Conservation (phyloP, 1,140 invertebrate genomes). For the Samia ricini region DNA sequence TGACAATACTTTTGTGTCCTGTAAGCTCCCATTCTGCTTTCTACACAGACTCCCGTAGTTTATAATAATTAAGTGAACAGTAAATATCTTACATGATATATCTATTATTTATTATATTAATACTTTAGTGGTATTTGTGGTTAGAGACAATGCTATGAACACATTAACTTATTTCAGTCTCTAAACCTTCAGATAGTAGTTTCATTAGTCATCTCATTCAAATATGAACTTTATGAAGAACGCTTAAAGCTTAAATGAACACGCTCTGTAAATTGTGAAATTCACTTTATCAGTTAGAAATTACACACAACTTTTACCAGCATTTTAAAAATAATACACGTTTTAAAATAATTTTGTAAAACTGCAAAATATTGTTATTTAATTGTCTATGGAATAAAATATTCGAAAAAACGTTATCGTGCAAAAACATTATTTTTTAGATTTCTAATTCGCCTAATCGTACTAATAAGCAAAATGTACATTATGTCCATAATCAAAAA, state of each 20-base stretch:
- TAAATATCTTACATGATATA: background rate
- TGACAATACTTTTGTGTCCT: background rate
- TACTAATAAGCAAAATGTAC: too few relatives aligned
- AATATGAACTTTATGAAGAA: conserved; percentile 16
- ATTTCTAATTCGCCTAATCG: too few relatives aligned
- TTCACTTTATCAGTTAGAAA: conserved; percentile 18
- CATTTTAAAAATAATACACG: too few relatives aligned
- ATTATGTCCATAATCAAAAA: too few relatives aligned
- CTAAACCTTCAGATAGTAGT: conserved; percentile 20
- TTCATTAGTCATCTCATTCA: conserved; percentile 11
- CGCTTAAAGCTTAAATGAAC: conserved; percentile 9
- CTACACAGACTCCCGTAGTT: background rate
- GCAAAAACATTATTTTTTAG: too few relatives aligned
- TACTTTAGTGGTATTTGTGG: background rate
- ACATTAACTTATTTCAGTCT: conserved; percentile 22
- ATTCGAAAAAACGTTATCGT: too few relatives aligned
- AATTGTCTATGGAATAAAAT: too few relatives aligned
- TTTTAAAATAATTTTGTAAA: too few relatives aligned
- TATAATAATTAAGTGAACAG: background rate
- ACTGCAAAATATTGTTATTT: too few relatives aligned
- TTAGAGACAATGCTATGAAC: conserved; percentile 17
- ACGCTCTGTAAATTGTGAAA: background rate
- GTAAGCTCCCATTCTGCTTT: background rate
- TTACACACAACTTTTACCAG: conserved; percentile 16
- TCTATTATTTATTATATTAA: background rate